Evolutionary conservation across 1,140 invertebrate genomes (phyloP), one percentile per base, ranked within the genome.

Genomic region (Orchestia grillus): DNA sequence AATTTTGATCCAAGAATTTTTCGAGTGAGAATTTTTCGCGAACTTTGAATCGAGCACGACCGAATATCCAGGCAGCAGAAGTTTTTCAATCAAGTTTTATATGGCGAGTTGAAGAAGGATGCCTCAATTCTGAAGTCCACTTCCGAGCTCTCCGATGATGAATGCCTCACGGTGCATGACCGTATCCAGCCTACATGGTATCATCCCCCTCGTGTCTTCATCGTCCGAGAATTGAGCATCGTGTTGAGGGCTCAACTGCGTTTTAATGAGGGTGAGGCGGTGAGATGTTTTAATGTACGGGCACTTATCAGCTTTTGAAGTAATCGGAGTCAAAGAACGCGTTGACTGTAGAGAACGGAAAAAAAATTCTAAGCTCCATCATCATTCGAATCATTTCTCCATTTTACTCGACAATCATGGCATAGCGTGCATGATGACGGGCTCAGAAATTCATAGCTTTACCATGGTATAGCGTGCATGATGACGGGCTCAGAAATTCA

Each of bases 71-170:
- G 62, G 36, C 62, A 23, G 62, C 62, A 77, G 62, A 91, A 91
- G 88, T 91, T 91, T 91, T 91, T 91, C 88, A 91, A 91, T 91
- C 88, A 91, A 91, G 88, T 43, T 91, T 91, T 91, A 91, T 91
- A 91, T 36, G 62, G 11, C 62, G 28, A 77, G 62, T 77, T 77
- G 62, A 77, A 77, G 62, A 77, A 77, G 28, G 62, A 77, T 77
- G 62, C 62, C 62, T 77, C 62, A 77, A 77, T 77, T 77, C 28
- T 77, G 62, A 36, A 77, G 28, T 77, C 15, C 11, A 77, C 11
- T 77, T 23, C 15, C 62, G 11, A 3, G 62, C 11, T 28, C 36
- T 77, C 62, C 62, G 62, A 77, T 77, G 62, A 77, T 1, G 28
- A 77, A 36, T 77, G 62, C 62, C 62, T 15, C 36, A 77, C 36